These are phyloP conservation scores for Ctenosaura bakeri DNA, from an alignment of 2,797 vertebrate species.

Conservation along the genomic window DNA sequence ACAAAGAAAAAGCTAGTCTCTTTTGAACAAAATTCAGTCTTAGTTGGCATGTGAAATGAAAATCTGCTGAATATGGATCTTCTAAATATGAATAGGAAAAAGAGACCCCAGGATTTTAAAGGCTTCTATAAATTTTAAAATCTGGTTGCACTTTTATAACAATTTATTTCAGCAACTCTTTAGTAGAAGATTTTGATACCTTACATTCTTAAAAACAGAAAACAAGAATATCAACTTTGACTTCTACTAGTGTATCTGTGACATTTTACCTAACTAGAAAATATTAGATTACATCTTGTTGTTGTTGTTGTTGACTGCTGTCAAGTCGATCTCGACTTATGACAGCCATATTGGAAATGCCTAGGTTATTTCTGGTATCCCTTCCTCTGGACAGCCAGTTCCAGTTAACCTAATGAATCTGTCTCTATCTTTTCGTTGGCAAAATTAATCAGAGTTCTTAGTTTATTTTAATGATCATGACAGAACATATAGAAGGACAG, in stretches of 20 bases:
- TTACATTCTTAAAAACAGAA: no score
- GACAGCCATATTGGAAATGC: background rate
- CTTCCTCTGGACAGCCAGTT: no score
- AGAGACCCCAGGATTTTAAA: background rate
- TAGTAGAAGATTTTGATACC: background rate
- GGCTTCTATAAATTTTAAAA: conserved; percentile 2
- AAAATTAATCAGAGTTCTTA: background rate
- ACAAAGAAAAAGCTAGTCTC: background rate
- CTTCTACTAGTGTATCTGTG: no score
- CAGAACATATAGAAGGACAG: background rate
- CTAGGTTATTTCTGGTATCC: background rate
- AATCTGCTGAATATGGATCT: background rate
- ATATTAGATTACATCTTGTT: background rate
- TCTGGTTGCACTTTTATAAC: background rate
- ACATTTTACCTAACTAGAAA: background rate
- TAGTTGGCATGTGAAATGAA: background rate
- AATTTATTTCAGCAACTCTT: background rate
- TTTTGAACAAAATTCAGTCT: background rate
- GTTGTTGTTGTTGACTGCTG: no score
- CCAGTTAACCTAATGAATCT: background rate
- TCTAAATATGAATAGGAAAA: background rate
- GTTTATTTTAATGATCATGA: background rate
- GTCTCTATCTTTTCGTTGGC: background rate
- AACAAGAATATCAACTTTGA: no score
- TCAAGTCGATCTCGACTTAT: no score